Evolutionary conservation across 1,140 invertebrate genomes (phyloP), one percentile per base, ranked within the genome.

Genomic region (Drepana arcuata): DNA sequence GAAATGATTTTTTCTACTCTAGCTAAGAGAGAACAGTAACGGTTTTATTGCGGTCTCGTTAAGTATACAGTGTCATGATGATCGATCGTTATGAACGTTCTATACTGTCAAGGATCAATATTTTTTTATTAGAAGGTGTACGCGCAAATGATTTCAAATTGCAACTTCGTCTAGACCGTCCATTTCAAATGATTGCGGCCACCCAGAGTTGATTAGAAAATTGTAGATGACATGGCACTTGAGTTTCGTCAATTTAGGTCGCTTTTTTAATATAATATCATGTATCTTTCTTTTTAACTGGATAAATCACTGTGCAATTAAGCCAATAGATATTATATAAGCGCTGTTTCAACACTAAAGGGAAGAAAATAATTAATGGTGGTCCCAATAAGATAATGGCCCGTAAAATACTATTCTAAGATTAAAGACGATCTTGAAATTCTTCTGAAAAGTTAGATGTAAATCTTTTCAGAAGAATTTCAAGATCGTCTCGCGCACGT

Each of bases 91-190:
- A n/a, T n/a, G n/a, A n/a, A n/a, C n/a, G n/a, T n/a, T n/a, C n/a
- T n/a, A n/a, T n/a, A n/a, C n/a, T n/a, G n/a, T n/a, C n/a, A n/a
- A n/a, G n/a, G n/a, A n/a, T n/a, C n/a, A n/a, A n/a, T n/a, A n/a
- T 27, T 29, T 9, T 25, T 16, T 7, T 14, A 26, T 26, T 25
- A 28, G 26, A 18, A 28, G 21, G 9, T 14, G n/a, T n/a, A n/a
- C n/a, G 18, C 18, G 50, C 53, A 62, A 62, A 65, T 57, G 40
- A 69, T 47, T 43, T 36, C 43, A 42, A 57, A 72, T 66, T 66
- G 42, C 40, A 39, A 32, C 28, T 14, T 26, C 41, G 72, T 77
- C 72, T 77, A 73, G 72, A 77, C 72, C 34, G 14, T 60, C 69
- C 68, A 71, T 73, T 71, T 55, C 45, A 52, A 47, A 41, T 47